Evolutionary conservation across 1,140 invertebrate genomes (phyloP), one percentile per base, ranked within the genome.

Genomic region (Trachymyrmex septentrionalis): DNA sequence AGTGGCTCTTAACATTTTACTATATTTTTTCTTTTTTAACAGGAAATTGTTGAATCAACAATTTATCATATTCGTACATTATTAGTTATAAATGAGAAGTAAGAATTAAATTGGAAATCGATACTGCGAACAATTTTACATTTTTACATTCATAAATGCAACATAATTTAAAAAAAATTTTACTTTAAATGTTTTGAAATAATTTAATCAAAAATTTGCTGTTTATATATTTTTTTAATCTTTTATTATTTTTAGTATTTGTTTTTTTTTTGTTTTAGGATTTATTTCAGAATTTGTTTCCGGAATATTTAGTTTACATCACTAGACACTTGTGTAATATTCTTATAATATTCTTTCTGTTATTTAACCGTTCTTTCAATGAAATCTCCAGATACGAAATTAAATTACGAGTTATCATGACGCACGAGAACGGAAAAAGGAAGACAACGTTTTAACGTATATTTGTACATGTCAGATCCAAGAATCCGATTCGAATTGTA

Each of bases 361-460:
- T 69, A 55, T 67, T 38, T 38, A 80, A 24, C 9, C 14, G 16
- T 80, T 80, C 24, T 67, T 55, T 6, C 10, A 30, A 1, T 30
- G 21, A 48, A 14, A 19, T 50, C 21, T 7, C 21, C 19, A 5
- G 16, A 77, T 63, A 63, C 7, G 5, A 71, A 81, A 48, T 61
- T 34, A 84, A 84, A 61, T 84, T n/a, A 38, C 30, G 34, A 81
- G 27, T 71, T 57, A 55, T 57, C 14, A 16, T 50, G 27, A 75
- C 9, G 66, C 21, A 71, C 14, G n/a, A 63, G n/a, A 30, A 19
- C 14, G 14, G 10, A 38, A 61, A 81, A 81, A 59, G 10, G 27
- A 73, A 44, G 55, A 59, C 57, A 30, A 50, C 14, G 53, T 59
- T 30, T 75, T 73, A 84, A 73, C 38, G 4, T 12, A 7, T 75